Percentiles rank a stretch among this genome's conserved stretches.
phyloP scores from a whole-genome alignment of 2,797 vertebrate genomes.

The Delichon dasypus region DNA sequence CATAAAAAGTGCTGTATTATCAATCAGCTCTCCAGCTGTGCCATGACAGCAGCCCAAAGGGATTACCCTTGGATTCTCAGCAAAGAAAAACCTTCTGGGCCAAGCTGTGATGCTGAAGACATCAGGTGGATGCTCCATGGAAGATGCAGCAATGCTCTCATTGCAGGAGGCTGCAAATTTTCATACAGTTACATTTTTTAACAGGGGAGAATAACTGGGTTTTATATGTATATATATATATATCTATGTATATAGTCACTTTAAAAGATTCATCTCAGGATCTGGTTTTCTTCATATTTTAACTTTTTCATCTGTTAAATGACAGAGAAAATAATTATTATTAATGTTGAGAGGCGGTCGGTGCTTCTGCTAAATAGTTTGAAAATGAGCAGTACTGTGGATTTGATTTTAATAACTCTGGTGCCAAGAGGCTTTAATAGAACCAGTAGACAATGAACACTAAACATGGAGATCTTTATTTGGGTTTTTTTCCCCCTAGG shows the following conservation, averaged over 20 bases:
- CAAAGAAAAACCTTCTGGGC: neutral
- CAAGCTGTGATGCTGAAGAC: neutral
- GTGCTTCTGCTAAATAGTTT: neutral
- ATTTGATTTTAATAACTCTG: neutral
- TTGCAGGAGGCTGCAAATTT: neutral
- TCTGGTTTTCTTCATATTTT: neutral
- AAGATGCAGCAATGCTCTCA: neutral
- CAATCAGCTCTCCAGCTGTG: neutral
- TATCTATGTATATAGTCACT: neutral
- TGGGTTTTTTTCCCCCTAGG: accelerated
- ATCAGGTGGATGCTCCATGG: accelerated
- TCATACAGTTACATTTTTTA: neutral
- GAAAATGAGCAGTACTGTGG: neutral
- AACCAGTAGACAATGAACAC: neutral
- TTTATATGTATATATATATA: too few species aligned
- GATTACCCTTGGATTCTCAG: neutral
- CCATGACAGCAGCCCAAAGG: neutral
- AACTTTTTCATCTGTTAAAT: neutral
- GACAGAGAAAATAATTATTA: neutral
- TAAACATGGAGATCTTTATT: neutral
- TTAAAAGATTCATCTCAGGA: neutral
- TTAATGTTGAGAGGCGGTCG: neutral
- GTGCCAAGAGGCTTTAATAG: neutral
- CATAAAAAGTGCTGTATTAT: neutral
- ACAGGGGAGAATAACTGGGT: neutral